Conservation (phyloP, 2,113 vertebrate genomes). For the Urocitellus parryii region DNA sequence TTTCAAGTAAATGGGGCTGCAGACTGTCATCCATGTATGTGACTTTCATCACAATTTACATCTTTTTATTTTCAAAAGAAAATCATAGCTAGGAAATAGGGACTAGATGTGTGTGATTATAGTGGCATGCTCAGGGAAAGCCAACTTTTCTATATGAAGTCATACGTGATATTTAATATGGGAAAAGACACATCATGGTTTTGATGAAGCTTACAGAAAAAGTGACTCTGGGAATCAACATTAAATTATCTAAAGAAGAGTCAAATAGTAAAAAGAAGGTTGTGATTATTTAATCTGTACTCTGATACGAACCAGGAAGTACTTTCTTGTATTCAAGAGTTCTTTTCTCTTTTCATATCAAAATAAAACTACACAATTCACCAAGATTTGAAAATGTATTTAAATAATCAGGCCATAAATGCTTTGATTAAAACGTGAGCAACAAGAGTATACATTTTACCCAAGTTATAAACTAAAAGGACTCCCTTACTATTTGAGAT, state of each 20-base stretch:
- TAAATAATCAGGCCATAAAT: neutral
- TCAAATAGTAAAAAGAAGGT: slow-evolving; percentile 68
- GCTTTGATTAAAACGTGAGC: slow-evolving; percentile 17
- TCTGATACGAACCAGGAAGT: neutral
- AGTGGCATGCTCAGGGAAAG: slow-evolving; percentile 51
- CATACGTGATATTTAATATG: slow-evolving; percentile 78
- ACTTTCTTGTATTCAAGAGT: slow-evolving; percentile 5
- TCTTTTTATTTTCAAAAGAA: slow-evolving; percentile 81
- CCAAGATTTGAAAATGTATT: slow-evolving; percentile 20
- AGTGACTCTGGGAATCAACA: slow-evolving; percentile 70
- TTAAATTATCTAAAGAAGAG: slow-evolving; percentile 74
- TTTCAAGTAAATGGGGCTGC: slow-evolving; percentile 61
- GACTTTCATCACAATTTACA: slow-evolving; percentile 63
- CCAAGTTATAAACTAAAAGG: slow-evolving; percentile 8
- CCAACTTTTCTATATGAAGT: slow-evolving; percentile 81
- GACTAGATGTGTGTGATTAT: neutral
- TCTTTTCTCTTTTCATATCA: neutral
- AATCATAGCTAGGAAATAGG: slow-evolving; percentile 72
- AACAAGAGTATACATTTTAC: neutral
- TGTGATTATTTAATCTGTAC: slow-evolving; percentile 44
- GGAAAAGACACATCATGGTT: slow-evolving; percentile 79
- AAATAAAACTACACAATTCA: slow-evolving; percentile 36
- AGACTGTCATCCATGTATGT: slow-evolving; percentile 31
- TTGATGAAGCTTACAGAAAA: slow-evolving; percentile 79
- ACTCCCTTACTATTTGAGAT: slow-evolving; percentile 42